Percentiles rank a stretch among this genome's conserved stretches.
These are phyloP conservation scores for Aradophagus sp. DNA, from an alignment of 1,140 invertebrate genomes.

Conservation along the genomic window DNA sequence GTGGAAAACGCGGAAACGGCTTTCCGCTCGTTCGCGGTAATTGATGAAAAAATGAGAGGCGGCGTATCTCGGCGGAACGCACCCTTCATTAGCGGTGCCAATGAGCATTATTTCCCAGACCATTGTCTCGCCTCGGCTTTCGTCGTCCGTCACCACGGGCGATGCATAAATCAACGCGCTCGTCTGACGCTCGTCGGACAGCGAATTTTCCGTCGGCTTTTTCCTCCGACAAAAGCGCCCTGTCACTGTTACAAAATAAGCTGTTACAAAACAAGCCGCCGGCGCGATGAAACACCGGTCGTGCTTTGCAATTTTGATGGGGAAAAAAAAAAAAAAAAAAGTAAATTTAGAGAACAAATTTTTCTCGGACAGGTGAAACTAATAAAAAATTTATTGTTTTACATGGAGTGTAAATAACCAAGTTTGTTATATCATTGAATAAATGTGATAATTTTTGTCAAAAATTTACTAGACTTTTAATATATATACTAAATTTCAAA, in stretches of 20 bases:
- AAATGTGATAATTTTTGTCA: too few relatives aligned
- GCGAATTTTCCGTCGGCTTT: constrained; percentile 45
- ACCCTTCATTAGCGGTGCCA: constrained; percentile 37
- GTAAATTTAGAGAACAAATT: too few relatives aligned
- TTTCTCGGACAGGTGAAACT: too few relatives aligned
- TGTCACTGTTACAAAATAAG: constrained; percentile 21
- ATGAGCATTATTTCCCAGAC: constrained; percentile 52
- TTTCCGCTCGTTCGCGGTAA: constrained; percentile 25
- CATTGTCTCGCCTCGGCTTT: constrained; percentile 22
- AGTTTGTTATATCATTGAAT: too few relatives aligned
- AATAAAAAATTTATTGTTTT: too few relatives aligned
- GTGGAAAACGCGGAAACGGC: constrained; percentile 20
- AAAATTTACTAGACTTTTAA: too few relatives aligned
- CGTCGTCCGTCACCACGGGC: constrained; percentile 22
- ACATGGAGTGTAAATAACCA: too few relatives aligned
- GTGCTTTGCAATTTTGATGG: too few relatives aligned
- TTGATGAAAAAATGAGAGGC: constrained; percentile 41
- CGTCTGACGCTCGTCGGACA: constrained; percentile 34
- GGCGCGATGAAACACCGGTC: constrained; percentile 32
- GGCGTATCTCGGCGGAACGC: constrained; percentile 23
- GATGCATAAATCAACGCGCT: constrained; percentile 33
- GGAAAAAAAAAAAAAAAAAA: too few relatives aligned
- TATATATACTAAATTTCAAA: too few relatives aligned
- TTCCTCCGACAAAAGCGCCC: constrained; percentile 29
- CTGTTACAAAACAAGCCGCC: constrained; percentile 46